Base-by-base conservation (phyloP, 2,888 invertebrate species). In the Ctenicera cuprea region DNA sequence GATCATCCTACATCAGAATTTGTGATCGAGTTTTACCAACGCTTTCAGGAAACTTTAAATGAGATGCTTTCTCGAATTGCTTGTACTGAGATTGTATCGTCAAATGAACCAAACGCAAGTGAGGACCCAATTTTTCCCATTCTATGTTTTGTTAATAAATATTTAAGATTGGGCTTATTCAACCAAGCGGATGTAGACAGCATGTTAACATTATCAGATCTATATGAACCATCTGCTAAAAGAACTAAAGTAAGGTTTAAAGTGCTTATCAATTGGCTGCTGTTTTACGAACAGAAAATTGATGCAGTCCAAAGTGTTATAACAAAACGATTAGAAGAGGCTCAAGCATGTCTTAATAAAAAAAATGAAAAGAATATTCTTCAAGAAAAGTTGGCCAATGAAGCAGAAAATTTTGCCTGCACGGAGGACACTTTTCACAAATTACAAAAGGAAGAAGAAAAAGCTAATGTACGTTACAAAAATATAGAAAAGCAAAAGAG, bases 151-250 rank as follows among this genome's bases (percentile, higher is more conserved):
- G 37, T 63, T 18, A 70, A 63, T 43, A 69, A 61, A 4, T 69
- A 59, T 30, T 48, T 69, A 18, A 26, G 14, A 30, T 16, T 20
- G 18, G 1, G 20, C 5, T 18, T 33, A 1, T 3, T 18, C 12
- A 11, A 4, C 1, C 41, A 18, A 7, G n/a, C 38, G 8, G 59
- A 38, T 16, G 50, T 20, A 30, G 52, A 52, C 7, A 11, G 14
- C 22, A 4, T 20, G 5, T 38, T 67, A 43, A 50, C 61, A 0
- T 26, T 69, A 11, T 48, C 50, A 3, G 69, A 69, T 48, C 18
- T 69, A 16, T 69, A 69, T 16, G 69, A 48, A 12, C 69, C 69
- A 20, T 62, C 69, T 0, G 59, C 52, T 1, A 69, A 69, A 30
- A 38, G 69, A 33, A 69, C 62, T 16, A 33, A 22, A 8, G 0